Base-by-base conservation (phyloP, 2,113 vertebrate species). In the Pheucticus melanocephalus region DNA sequence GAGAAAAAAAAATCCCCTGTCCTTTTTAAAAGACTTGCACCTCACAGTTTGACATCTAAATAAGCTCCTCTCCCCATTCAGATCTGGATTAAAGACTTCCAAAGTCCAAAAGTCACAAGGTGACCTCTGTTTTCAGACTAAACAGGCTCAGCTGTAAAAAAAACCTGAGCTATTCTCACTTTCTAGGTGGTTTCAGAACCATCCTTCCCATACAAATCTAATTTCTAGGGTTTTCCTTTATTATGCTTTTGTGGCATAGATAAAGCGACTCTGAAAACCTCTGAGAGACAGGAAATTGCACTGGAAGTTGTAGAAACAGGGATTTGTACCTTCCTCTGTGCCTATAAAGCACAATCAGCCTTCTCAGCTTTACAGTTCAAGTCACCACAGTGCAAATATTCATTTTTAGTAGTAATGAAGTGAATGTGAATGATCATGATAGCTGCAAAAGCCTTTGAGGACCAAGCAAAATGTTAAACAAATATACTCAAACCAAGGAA, bases 401-500 rank as follows among this genome's bases (percentile, higher is more conserved):
- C 64, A 71, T 68, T 94, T 90, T 88, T 8, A 47, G 59, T 14
- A 90, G 75, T 50, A 82, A 90, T 20, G 35, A 83, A 80, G 59
- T 54, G 64, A 70, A 61, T 45, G 54, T 54, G 47, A 88, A 94
- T 39, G 57, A 93, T 50, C 79, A 53, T 0, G 0, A 0, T 57
- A 57, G 12, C 90, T 73, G 66, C 42, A 82, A 80, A 90, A 82
- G 71, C 75, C 79, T 90, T 61, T 5, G 5, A 93, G 63, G 63
- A 88, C 45, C 82, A 65, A 71, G 63, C 4, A 59, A 88, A 90
- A 95, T 20, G 37, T 90, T 86, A 83, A 93, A 94, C 48, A 95
- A 80, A 81, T 65, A 53, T 16, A 80, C 48, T 61, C 31, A 87
- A 94, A 83, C 76, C 39, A 56, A 75, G 40, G 51, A 44, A 89